Evolutionary conservation across 2,113 vertebrate genomes (phyloP).

Genomic region (Phrynosoma blainvillii): DNA sequence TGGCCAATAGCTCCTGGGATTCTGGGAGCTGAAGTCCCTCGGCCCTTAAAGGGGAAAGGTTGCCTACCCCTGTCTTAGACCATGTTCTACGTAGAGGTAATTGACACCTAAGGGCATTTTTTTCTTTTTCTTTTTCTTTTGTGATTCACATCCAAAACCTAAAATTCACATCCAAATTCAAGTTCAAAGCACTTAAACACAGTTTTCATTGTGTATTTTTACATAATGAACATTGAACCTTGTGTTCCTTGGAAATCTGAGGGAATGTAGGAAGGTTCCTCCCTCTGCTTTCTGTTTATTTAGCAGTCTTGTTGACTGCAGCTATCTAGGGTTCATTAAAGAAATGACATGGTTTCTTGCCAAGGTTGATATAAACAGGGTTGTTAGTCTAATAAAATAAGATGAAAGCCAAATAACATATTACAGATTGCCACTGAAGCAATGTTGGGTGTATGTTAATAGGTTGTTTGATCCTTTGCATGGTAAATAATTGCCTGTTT

Average conservation of each 20-base stretch:
- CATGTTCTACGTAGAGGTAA: too few relatives aligned
- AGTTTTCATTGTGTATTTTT: not conserved
- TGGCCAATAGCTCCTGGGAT: too few relatives aligned
- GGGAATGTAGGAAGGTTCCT: not conserved
- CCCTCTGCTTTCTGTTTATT: not conserved
- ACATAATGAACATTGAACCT: not conserved
- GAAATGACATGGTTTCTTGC: slow-evolving; percentile 6
- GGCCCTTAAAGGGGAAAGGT: too few relatives aligned
- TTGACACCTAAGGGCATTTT: slow-evolving; percentile 5
- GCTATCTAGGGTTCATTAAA: not conserved
- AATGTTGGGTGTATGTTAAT: not conserved
- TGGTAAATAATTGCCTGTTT: not conserved
- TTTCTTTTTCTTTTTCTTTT: not conserved
- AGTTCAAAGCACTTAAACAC: not conserved
- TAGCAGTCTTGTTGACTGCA: not conserved
- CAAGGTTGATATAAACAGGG: not conserved
- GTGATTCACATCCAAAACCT: not conserved
- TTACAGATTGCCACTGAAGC: not conserved
- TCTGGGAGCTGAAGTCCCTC: too few relatives aligned
- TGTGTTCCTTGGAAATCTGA: not conserved
- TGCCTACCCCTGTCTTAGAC: too few relatives aligned
- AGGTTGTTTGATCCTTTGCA: not conserved
- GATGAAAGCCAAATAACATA: not conserved
- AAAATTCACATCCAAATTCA: not conserved
- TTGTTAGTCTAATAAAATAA: not conserved